Evolutionary conservation across 2,888 invertebrate genomes (phyloP).

Genomic region (Perizoma flavofasciatum): DNA sequence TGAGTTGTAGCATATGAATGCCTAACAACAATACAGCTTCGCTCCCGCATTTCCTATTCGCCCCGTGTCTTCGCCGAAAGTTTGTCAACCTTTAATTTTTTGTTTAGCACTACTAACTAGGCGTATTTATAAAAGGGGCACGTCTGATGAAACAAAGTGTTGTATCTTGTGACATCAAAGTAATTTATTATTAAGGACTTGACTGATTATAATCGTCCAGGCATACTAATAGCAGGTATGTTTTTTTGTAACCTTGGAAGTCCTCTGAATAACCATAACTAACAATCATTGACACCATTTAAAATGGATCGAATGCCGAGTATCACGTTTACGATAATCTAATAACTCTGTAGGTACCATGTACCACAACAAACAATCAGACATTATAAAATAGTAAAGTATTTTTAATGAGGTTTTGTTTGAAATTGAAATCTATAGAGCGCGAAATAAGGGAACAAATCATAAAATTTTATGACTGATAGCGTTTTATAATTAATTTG

Average conservation of each 20-base stretch:
- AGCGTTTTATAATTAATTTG: no score
- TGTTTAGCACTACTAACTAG: constrained; percentile 51
- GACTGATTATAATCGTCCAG: constrained; percentile 24
- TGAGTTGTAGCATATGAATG: constrained; percentile 79
- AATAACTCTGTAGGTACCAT: no score
- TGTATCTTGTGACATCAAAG: constrained; percentile 30
- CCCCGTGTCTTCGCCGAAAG: constrained; percentile 76
- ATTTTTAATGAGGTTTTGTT: no score
- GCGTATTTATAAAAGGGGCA: constrained; percentile 44
- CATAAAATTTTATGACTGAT: no score
- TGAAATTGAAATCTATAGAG: no score
- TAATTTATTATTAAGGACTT: constrained; percentile 31
- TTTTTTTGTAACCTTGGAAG: constrained; percentile 26
- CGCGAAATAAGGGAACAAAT: no score
- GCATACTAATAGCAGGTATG: constrained; percentile 12
- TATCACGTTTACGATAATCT: no score
- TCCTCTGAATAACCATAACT: constrained; percentile 10
- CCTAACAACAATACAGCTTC: constrained; percentile 74
- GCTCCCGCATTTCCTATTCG: constrained; percentile 80
- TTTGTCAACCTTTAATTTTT: constrained; percentile 82
- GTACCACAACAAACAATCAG: no score
- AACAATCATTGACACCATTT: background rate
- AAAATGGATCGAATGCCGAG: no score
- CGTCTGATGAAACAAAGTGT: constrained; percentile 34
- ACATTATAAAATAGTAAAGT: no score